phyloP scores from a whole-genome alignment of 64 coral and sea anemone genomes.

The Montipora efflorescens region DNA sequence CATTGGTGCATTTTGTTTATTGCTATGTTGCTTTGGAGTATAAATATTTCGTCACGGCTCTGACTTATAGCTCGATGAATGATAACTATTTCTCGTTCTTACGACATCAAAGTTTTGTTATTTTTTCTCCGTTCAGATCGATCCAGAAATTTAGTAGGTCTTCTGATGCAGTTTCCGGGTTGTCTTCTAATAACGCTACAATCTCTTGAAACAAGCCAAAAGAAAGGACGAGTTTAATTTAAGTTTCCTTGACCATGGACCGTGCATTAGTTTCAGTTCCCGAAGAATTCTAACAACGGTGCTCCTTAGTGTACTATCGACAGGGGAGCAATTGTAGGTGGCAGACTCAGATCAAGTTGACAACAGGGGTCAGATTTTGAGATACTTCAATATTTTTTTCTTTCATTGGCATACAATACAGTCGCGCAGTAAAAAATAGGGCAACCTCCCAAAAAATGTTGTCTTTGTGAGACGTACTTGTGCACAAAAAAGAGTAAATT shows the following conservation, averaged over 20 bases:
- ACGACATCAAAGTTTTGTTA: neutral
- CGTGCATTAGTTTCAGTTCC: neutral
- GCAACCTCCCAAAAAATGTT: neutral
- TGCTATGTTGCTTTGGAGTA: conserved; percentile 5
- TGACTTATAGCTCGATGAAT: neutral
- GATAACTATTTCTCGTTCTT: neutral
- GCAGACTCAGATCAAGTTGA: conserved; percentile 18
- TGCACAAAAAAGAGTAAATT: neutral
- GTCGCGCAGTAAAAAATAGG: conserved; percentile 3
- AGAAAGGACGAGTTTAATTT: neutral
- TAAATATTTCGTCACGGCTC: neutral
- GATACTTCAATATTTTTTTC: conserved; percentile 39
- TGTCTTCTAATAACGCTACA: neutral
- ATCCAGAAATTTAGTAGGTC: neutral
- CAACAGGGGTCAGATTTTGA: conserved; percentile 49
- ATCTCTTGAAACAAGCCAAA: neutral
- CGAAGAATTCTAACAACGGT: conserved; percentile 35
- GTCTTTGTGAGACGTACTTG: neutral
- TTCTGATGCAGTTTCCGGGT: neutral
- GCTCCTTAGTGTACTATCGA: conserved; percentile 10
- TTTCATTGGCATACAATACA: conserved; percentile 22
- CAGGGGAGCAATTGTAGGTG: conserved; percentile 32
- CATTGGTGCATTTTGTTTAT: neutral
- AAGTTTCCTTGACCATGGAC: neutral
- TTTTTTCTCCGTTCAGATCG: neutral